Conservation (phyloP, 2,113 vertebrate genomes). For the Ctenodactylus gundi region DNA sequence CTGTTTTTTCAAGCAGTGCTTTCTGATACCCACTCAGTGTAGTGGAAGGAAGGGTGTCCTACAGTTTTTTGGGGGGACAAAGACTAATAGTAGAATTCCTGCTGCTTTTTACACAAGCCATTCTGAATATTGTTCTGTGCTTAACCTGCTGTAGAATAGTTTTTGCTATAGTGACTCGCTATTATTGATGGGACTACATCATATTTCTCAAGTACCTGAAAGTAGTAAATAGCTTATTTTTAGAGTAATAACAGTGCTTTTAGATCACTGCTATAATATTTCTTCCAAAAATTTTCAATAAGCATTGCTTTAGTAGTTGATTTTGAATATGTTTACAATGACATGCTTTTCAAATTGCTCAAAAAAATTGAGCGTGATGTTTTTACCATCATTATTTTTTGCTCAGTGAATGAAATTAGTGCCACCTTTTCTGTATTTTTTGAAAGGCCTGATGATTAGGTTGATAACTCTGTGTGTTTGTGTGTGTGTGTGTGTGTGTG, state of each 20-base stretch:
- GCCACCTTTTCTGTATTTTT: neutral
- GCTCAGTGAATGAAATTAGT: neutral
- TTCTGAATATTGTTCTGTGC: neutral
- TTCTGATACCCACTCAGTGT: conserved; percentile 38
- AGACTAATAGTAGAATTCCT: neutral
- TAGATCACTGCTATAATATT: conserved; percentile 21
- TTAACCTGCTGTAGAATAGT: neutral
- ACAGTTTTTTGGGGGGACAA: neutral
- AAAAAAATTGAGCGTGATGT: neutral
- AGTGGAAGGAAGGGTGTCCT: conserved; percentile 7
- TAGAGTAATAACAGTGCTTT: conserved; percentile 14
- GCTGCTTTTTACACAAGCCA: neutral
- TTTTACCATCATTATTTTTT: conserved; percentile 21
- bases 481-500: neutral
- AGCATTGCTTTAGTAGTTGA: conserved; percentile 28
- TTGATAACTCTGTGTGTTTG: neutral
- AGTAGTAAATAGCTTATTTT: conserved; percentile 38
- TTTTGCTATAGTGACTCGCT: neutral
- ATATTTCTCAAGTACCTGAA: neutral
- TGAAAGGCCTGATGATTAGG: neutral
- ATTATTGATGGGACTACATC: neutral
- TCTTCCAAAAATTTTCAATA: conserved; percentile 39
- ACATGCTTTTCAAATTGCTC: conserved; percentile 8
- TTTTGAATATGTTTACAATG: conserved; percentile 26
- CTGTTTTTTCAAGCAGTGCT: neutral